Evolutionary conservation across 2,888 invertebrate genomes (phyloP).

Genomic region (Oxycera nigricornis): DNA sequence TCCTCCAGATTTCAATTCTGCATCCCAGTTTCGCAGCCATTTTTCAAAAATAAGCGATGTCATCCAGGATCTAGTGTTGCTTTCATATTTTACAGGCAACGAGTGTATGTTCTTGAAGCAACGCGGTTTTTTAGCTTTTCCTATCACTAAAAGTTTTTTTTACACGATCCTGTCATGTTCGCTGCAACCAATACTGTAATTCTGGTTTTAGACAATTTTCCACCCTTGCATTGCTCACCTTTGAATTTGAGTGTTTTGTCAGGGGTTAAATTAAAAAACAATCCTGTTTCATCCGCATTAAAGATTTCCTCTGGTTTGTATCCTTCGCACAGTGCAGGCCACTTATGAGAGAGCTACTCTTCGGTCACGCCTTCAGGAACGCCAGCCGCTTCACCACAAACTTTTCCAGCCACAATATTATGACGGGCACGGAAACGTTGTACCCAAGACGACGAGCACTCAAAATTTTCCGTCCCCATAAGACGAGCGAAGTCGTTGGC

Average conservation of each 20-base stretch:
- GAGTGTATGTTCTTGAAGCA: slow-evolving; percentile 50
- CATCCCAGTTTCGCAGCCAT: neutral
- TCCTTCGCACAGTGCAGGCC: slow-evolving; percentile 50
- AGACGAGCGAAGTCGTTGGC: slow-evolving; percentile 29
- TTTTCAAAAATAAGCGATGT: slow-evolving; percentile 37
- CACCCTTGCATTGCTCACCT: slow-evolving; percentile 52
- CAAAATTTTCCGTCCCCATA: slow-evolving; percentile 26
- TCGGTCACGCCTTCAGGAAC: slow-evolving; percentile 48
- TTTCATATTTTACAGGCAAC: slow-evolving; percentile 51
- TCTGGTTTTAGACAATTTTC: slow-evolving; percentile 55
- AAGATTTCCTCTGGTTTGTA: slow-evolving; percentile 50
- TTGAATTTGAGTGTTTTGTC: slow-evolving; percentile 52
- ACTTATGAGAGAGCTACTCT: slow-evolving; percentile 49
- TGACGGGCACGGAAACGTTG: slow-evolving; percentile 44
- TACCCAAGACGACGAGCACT: slow-evolving; percentile 32
- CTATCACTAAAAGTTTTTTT: slow-evolving; percentile 53
- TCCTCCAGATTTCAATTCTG: no score
- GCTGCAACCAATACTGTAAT: slow-evolving; percentile 53
- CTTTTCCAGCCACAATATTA: slow-evolving; percentile 51
- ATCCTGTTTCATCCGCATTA: slow-evolving; percentile 52
- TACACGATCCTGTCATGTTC: slow-evolving; percentile 55
- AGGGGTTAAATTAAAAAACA: slow-evolving; percentile 50
- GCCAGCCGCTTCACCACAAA: slow-evolving; percentile 50
- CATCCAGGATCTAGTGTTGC: slow-evolving; percentile 56
- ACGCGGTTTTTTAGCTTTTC: slow-evolving; percentile 54